Percentiles rank a stretch among this genome's conserved stretches.
These are phyloP conservation scores for Charina bottae DNA, from an alignment of 2,113 vertebrate species.

Conservation along the genomic window DNA sequence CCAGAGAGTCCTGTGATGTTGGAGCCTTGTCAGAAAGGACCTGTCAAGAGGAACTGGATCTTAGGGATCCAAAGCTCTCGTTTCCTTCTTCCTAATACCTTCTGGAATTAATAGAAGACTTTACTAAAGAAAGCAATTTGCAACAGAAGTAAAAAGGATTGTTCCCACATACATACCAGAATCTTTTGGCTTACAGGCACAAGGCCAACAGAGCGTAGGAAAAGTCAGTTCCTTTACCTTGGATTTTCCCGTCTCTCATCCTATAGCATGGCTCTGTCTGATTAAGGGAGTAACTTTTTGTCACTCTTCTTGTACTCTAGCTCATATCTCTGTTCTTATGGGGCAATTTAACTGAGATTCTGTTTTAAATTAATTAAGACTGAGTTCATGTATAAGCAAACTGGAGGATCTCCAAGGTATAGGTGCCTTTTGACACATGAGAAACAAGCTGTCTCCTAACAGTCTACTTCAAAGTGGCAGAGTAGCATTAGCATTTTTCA, in stretches of 20 bases:
- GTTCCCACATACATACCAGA: background rate
- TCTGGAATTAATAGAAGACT: background rate
- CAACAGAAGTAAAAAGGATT: background rate
- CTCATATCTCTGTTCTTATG: conserved; percentile 29
- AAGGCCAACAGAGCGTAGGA: background rate
- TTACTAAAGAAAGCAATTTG: background rate
- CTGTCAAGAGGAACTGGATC: too few relatives aligned
- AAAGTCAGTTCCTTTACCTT: background rate
- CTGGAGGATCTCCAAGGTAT: conserved; percentile 61
- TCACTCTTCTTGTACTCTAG: background rate
- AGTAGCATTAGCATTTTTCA: conserved; percentile 69
- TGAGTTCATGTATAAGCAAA: conserved; percentile 64
- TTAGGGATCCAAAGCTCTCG: too few relatives aligned
- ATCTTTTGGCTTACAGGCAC: background rate
- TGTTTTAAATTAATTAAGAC: conserved; percentile 70
- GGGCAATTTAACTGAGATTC: conserved; percentile 42
- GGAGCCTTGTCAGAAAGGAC: too few relatives aligned
- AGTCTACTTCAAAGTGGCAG: conserved; percentile 69
- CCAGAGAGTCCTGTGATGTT: too few relatives aligned
- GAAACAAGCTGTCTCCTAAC: conserved; percentile 68
- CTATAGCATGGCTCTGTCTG: background rate
- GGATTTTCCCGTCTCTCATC: background rate
- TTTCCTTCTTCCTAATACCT: background rate
- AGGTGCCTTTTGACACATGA: conserved; percentile 61
- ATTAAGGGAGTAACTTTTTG: background rate